phyloP scores from a whole-genome alignment of 2,888 invertebrate genomes.

The Nomada ferruginata region DNA sequence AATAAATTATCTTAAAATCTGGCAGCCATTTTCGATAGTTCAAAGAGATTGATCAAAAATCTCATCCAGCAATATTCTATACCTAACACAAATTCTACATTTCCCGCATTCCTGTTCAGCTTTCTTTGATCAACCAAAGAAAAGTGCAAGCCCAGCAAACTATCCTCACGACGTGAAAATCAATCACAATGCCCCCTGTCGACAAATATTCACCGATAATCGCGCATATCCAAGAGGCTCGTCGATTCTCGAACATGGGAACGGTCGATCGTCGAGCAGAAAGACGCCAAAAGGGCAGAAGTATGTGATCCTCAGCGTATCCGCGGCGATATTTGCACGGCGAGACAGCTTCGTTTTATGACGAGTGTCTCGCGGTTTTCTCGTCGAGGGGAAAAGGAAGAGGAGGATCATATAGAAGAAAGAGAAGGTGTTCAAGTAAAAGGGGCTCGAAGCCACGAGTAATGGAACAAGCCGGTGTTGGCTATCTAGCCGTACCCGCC shows the following conservation, averaged over 20 bases:
- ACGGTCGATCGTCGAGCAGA: background rate
- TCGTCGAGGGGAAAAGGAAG: conserved; percentile 6
- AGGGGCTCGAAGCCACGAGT: conserved; percentile 43
- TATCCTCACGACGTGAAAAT: background rate
- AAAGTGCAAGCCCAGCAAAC: background rate
- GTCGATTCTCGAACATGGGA: background rate
- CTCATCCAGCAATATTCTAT: no score
- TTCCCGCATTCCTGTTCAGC: no score
- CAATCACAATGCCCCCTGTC: background rate
- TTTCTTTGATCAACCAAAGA: background rate
- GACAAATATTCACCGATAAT: background rate
- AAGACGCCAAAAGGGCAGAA: conserved; percentile 18
- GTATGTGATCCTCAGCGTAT: conserved; percentile 50
- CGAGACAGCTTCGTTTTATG: conserved; percentile 47
- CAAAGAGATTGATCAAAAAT: no score
- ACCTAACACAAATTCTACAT: background rate
- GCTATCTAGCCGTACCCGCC: conserved; percentile 74
- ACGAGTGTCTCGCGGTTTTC: conserved; percentile 30
- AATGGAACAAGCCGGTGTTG: conserved; percentile 64
- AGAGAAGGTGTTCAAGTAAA: conserved; percentile 14
- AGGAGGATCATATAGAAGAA: conserved; percentile 1
- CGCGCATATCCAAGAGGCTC: background rate
- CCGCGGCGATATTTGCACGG: conserved; percentile 64
- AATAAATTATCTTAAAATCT: no score
- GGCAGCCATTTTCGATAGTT: no score